These are phyloP conservation scores for Sinella curviseta DNA, from an alignment of 1,140 invertebrate genomes.

Conservation along the genomic window DNA sequence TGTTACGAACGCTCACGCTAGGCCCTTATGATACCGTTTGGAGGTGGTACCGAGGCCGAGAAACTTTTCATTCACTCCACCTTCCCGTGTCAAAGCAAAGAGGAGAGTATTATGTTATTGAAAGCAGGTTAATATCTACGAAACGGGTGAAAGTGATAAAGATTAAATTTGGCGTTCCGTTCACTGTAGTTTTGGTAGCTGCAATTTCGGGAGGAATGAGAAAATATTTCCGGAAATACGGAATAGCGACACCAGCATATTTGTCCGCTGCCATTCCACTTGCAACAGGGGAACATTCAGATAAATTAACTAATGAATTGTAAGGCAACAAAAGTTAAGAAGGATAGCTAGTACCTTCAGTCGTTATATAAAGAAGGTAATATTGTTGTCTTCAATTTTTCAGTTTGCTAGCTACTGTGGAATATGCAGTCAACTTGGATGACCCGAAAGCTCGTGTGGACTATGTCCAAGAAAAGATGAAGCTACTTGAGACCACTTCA, in stretches of 20 bases:
- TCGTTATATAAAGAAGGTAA: background rate
- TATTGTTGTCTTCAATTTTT: background rate
- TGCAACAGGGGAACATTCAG: background rate
- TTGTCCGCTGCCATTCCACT: background rate
- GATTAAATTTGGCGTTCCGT: background rate
- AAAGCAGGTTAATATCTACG: background rate
- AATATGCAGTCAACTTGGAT: background rate
- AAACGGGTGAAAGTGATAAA: background rate
- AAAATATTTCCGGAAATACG: background rate
- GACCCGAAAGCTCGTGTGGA: background rate
- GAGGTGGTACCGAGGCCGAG: background rate
- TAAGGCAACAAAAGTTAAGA: background rate
- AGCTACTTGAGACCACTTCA: background rate
- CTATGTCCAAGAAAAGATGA: background rate
- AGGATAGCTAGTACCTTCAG: background rate
- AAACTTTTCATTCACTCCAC: background rate
- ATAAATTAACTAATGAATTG: background rate
- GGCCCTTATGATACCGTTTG: background rate
- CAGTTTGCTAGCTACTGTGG: background rate
- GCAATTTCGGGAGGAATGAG: background rate
- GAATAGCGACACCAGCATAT: background rate
- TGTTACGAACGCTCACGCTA: background rate
- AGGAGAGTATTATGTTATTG: background rate
- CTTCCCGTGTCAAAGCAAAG: background rate
- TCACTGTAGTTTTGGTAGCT: background rate